phyloP scores from a whole-genome alignment of 2,888 invertebrate genomes.

The Xanthia icteritia region DNA sequence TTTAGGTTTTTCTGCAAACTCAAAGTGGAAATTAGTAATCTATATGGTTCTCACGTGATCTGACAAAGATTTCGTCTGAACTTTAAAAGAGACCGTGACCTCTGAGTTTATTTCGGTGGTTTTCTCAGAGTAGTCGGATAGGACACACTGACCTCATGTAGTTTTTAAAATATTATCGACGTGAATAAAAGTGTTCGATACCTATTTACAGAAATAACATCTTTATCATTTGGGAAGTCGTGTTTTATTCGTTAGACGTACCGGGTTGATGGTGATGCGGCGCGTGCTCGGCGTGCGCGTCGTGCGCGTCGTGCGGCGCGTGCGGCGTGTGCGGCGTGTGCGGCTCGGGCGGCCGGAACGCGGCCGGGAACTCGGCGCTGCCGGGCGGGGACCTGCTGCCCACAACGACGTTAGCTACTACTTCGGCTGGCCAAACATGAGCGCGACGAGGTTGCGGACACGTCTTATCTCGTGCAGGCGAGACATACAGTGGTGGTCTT shows the following conservation, averaged over 20 bases:
- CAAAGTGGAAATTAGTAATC: not conserved
- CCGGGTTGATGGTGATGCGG: conserved; percentile 74
- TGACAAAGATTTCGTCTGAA: not conserved
- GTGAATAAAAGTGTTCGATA: not conserved
- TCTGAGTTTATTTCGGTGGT: not conserved
- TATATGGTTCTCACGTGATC: not conserved
- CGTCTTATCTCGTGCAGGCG: too few relatives aligned
- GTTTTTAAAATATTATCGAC: not conserved
- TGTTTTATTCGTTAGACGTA: conserved; percentile 39
- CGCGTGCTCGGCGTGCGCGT: conserved; percentile 66
- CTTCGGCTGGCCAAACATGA: too few relatives aligned
- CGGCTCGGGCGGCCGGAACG: conserved; percentile 80
- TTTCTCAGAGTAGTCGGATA: not conserved
- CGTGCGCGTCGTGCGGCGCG: conserved; percentile 68
- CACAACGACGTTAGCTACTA: too few relatives aligned
- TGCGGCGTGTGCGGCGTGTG: conserved; percentile 42
- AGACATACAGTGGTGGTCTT: too few relatives aligned
- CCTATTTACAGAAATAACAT: not conserved
- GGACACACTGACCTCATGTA: not conserved
- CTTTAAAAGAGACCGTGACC: not conserved
- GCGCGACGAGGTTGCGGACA: too few relatives aligned
- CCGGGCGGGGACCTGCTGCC: conserved; percentile 78
- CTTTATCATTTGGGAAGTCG: not conserved
- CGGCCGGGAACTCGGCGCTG: conserved; percentile 73
- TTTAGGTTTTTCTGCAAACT: not conserved